Conservation (phyloP, 2,888 invertebrate species). For the Lasioglossum leucozonium region DNA sequence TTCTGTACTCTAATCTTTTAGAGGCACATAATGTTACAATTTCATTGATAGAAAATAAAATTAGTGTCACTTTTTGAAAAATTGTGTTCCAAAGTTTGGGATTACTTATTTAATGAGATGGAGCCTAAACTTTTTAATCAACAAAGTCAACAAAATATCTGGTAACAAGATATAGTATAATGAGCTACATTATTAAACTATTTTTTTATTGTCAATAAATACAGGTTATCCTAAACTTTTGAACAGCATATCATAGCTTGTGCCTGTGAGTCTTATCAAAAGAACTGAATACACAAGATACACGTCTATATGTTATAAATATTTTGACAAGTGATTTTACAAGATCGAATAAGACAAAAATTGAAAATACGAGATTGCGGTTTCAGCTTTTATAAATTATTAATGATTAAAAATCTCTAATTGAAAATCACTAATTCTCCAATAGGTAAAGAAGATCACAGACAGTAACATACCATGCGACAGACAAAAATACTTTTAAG, state of each 20-base stretch:
- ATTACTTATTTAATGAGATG: background rate
- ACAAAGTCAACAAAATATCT: background rate
- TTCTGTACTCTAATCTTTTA: background rate
- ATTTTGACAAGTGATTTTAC: background rate
- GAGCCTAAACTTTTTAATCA: background rate
- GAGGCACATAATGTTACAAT: background rate
- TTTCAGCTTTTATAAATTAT: background rate
- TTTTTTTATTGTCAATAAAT: slow-evolving; percentile 3
- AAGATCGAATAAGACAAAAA: background rate
- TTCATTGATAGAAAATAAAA: background rate
- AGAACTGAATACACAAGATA: background rate
- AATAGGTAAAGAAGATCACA: too few species aligned
- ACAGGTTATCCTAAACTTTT: background rate
- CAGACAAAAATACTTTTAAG: too few species aligned
- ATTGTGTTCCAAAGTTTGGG: background rate
- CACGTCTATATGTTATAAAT: background rate
- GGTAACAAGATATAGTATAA: background rate
- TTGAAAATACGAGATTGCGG: background rate
- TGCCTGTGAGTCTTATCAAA: background rate
- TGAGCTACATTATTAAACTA: background rate
- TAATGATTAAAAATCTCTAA: background rate
- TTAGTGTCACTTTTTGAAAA: background rate
- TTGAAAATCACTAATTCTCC: background rate
- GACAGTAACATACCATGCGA: too few species aligned
- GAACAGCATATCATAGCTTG: background rate